Percentiles rank a stretch among this genome's conserved stretches.
phyloP scores from a whole-genome alignment of 35 echinoderm and acorn worm genomes.

The Amphiura filiformis region DNA sequence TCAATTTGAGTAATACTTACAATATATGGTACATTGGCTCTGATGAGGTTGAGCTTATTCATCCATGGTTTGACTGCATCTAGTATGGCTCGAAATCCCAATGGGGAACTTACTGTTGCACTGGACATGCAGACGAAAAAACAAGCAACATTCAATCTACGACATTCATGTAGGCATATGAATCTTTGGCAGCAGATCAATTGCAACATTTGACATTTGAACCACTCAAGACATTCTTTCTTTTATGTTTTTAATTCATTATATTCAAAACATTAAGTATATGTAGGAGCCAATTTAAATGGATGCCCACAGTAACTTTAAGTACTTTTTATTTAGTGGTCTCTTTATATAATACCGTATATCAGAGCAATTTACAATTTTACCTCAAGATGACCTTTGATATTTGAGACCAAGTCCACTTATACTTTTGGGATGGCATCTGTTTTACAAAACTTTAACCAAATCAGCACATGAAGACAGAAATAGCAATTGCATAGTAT shows the following conservation, averaged over 20 bases:
- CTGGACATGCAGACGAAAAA: neutral
- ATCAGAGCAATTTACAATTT: neutral
- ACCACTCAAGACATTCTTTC: neutral
- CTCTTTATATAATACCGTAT: no score
- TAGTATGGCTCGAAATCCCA: conserved; percentile 52
- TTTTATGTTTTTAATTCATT: neutral
- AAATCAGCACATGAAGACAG: neutral
- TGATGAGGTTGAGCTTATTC: conserved; percentile 64
- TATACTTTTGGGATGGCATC: neutral
- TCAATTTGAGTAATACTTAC: conserved; percentile 22
- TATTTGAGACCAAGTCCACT: no score
- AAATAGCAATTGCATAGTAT: neutral
- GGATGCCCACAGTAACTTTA: no score
- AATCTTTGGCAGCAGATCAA: neutral
- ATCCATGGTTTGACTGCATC: conserved; percentile 20
- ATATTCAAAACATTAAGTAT: no score
- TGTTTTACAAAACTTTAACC: no score
- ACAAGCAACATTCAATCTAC: neutral
- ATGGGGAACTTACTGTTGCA: conserved; percentile 5
- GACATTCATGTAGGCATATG: neutral
- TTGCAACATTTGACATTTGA: neutral
- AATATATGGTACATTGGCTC: conserved; percentile 43
- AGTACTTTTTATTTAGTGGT: no score
- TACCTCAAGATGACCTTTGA: neutral
- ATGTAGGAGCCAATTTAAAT: no score